These are phyloP conservation scores for Junonia oenone DNA, from an alignment of 2,888 invertebrate genomes.

Conservation along the genomic window DNA sequence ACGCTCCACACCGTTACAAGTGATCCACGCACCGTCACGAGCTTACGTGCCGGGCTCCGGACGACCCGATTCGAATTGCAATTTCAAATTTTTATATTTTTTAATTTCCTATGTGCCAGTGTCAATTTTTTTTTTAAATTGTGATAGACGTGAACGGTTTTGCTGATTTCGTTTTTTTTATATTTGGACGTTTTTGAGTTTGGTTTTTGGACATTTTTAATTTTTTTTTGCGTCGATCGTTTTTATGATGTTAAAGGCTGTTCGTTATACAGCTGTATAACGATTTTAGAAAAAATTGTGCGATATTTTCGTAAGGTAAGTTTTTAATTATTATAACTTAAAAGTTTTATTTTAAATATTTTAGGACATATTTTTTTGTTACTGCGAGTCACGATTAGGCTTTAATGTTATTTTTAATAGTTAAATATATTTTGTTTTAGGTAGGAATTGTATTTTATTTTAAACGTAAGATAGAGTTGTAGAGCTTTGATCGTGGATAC, in stretches of 20 bases:
- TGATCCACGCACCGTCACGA: slow-evolving; percentile 60
- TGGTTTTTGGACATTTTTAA: slow-evolving; percentile 4
- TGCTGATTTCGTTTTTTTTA: neutral
- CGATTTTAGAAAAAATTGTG: slow-evolving; percentile 3
- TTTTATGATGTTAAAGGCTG: slow-evolving; percentile 14
- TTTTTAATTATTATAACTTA: no score
- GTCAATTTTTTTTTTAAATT: slow-evolving; percentile 9
- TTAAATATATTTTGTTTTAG: no score
- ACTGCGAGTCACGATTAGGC: no score
- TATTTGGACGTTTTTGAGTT: slow-evolving; percentile 9
- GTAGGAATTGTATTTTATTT: no score
- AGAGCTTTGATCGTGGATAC: neutral
- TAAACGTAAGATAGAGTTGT: no score
- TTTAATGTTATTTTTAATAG: no score
- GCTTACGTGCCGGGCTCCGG: slow-evolving; percentile 51
- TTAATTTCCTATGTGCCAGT: slow-evolving; percentile 19
- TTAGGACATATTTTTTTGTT: no score
- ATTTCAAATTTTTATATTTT: slow-evolving; percentile 35
- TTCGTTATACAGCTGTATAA: neutral
- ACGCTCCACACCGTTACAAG: slow-evolving; percentile 61
- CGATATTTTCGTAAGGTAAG: slow-evolving; percentile 5
- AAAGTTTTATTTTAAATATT: no score
- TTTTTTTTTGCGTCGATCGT: neutral
- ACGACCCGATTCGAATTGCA: slow-evolving; percentile 33
- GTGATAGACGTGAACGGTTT: slow-evolving; percentile 16